Evolutionary conservation across 64 coral and sea anemone genomes (phyloP), one percentile per base, ranked within the genome.

Genomic region (Actinia tenebrosa): DNA sequence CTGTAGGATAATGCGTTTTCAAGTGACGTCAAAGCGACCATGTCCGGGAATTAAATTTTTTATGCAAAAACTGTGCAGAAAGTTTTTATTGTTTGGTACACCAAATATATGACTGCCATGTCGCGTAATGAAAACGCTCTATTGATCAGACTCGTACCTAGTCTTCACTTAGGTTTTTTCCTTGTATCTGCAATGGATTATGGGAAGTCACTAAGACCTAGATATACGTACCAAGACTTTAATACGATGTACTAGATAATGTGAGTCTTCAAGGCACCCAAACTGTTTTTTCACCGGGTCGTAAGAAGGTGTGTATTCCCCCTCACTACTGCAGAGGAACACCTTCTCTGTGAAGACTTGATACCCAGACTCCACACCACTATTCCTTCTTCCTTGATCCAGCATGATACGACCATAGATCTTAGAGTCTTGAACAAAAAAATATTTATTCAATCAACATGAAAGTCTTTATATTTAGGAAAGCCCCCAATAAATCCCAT

Each of bases 341-440:
- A 99, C 88, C 44, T 99, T 95, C 45, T 95, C 93, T 10, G 88
- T 75, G 16, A 81, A 54, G 10, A 99, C 86, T 22, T 85, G 91
- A 64, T 99, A 99, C 26, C 90, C 88, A 30, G 63, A 79, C n/a
- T 37, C 30, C 30, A 37, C 30, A 37, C 30, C 30, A 1, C 0
- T 37, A 37, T 37, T 37, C 30, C 30, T 37, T 1, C 85, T 87
- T 19, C 25, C 78, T 7, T 95, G 90, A 4, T 86, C 45, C 15
- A 99, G 71, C 22, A 84, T 84, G 43, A 99, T 88, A 17, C 90
- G 97, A 56, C 97, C 97, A 44, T 95, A 99, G 53, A 99, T 99
- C 10, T 88, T 95, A 10, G 97, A 95, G 15, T 92, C 97, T 99
- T 75, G 18, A 42, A 37, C 0, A 0, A 7, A 75, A 11, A 66